Conservation (phyloP, 2,888 invertebrate species). For the Ophion ventricosus region DNA sequence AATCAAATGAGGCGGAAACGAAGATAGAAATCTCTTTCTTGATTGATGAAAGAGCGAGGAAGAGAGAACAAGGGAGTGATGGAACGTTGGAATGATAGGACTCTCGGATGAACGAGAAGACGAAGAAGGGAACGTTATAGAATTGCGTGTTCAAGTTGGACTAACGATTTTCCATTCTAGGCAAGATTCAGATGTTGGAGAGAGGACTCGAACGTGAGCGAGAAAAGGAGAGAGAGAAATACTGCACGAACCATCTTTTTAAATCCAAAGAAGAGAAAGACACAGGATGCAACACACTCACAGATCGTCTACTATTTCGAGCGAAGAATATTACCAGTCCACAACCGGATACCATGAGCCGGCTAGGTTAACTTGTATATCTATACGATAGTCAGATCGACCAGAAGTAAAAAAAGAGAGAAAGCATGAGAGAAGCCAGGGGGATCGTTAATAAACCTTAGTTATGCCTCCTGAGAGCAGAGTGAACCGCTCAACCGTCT, state of each 20-base stretch:
- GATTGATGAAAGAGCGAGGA: constrained; percentile 45
- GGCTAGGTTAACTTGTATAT: constrained; percentile 28
- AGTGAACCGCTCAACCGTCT: constrained; percentile 75
- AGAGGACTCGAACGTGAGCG: constrained; percentile 36
- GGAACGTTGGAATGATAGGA: constrained; percentile 35
- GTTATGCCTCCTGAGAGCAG: constrained; percentile 72
- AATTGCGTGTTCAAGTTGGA: constrained; percentile 34
- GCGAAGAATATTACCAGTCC: constrained; percentile 29
- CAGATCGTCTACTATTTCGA: constrained; percentile 16
- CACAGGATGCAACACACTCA: constrained; percentile 27
- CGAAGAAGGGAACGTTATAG: constrained; percentile 49
- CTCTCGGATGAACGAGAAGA: constrained; percentile 50
- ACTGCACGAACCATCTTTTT: constrained; percentile 3
- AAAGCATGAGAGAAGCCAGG: constrained; percentile 39
- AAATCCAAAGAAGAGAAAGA: constrained; percentile 30
- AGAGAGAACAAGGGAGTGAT: constrained; percentile 41
- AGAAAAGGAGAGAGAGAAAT: constrained; percentile 6
- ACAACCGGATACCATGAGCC: constrained; percentile 23
- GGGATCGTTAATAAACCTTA: constrained; percentile 78
- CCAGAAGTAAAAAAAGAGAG: constrained; percentile 3
- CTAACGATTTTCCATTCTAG: constrained; percentile 56
- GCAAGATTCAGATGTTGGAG: constrained; percentile 47
- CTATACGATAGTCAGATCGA: constrained; percentile 35
- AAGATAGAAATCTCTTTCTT: constrained; percentile 46
- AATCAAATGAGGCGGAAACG: constrained; percentile 36